Evolutionary conservation across 2,888 invertebrate species (phyloP).

Genomic region (Tiphia femorata): DNA sequence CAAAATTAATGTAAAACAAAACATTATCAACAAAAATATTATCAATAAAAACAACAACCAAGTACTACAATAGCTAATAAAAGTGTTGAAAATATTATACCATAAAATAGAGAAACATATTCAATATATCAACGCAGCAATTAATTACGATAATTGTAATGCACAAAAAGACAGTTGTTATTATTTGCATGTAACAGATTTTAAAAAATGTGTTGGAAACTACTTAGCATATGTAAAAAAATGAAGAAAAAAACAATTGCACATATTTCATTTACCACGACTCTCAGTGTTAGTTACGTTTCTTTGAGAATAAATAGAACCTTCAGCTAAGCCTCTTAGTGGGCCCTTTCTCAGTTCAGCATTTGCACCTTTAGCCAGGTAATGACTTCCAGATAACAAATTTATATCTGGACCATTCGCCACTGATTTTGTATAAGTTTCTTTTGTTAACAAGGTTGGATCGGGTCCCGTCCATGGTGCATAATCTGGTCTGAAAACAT

Average conservation of each 20-base stretch:
- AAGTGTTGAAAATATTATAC: background rate
- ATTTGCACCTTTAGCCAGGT: conserved; percentile 77
- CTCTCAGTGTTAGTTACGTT: conserved; percentile 70
- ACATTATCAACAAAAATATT: background rate
- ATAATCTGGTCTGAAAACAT: conserved; percentile 80
- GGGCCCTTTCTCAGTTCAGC: conserved; percentile 80
- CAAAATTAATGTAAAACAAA: background rate
- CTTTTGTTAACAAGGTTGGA: conserved; percentile 71
- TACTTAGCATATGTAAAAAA: conserved; percentile 35
- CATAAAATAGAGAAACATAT: background rate
- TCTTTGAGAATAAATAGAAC: conserved; percentile 82
- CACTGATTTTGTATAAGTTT: conserved; percentile 46
- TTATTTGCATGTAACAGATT: background rate
- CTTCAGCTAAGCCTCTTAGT: conserved; percentile 79
- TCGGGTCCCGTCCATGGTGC: conserved; percentile 88
- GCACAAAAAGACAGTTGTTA: background rate
- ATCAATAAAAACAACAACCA: background rate
- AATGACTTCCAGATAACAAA: conserved; percentile 57
- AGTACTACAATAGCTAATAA: background rate
- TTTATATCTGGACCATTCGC: conserved; percentile 72
- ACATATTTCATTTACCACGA: conserved; percentile 70
- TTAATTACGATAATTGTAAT: background rate
- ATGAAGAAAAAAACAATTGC: conserved; percentile 58
- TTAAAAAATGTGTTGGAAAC: conserved; percentile 7
- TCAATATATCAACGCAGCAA: no score